phyloP scores from a whole-genome alignment of 2,888 invertebrate genomes.

The Dexiosoma caninum region DNA sequence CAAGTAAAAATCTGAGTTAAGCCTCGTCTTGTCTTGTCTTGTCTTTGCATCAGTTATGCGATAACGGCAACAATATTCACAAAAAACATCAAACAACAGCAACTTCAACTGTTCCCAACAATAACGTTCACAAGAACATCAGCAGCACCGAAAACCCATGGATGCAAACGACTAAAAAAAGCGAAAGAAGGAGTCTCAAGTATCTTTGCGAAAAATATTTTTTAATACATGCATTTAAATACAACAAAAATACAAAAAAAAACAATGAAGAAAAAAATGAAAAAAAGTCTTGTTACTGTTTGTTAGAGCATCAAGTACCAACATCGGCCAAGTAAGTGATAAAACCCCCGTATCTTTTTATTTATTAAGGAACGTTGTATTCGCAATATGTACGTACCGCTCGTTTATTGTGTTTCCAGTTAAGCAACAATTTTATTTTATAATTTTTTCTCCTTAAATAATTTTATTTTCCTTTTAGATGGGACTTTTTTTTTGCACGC shows the following conservation, averaged over 20 bases:
- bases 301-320: constrained; percentile 2
- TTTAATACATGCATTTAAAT: constrained; percentile 47
- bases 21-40: constrained; percentile 53
- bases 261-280: no score
- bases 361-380: background rate
- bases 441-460: constrained; percentile 10
- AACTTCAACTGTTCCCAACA: constrained; percentile 27
- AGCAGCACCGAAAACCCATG: background rate
- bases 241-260: background rate
- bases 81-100: constrained; percentile 35
- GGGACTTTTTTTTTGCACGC: constrained; percentile 1
- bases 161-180: background rate
- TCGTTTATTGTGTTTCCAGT: constrained; percentile 53
- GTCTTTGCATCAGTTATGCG: constrained; percentile 42
- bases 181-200: constrained; percentile 44
- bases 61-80: constrained; percentile 16
- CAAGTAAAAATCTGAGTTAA: constrained; percentile 55
- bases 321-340: constrained; percentile 46
- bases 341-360: constrained; percentile 26
- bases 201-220: constrained; percentile 56
- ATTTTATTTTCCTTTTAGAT: background rate
- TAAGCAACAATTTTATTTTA: constrained; percentile 46
- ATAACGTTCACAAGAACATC: constrained; percentile 1
- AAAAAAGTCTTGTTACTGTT: constrained; percentile 11
- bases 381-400: background rate